These are phyloP conservation scores for Falco novaeseelandiae DNA, from an alignment of 2,797 vertebrate species.

Conservation along the genomic window DNA sequence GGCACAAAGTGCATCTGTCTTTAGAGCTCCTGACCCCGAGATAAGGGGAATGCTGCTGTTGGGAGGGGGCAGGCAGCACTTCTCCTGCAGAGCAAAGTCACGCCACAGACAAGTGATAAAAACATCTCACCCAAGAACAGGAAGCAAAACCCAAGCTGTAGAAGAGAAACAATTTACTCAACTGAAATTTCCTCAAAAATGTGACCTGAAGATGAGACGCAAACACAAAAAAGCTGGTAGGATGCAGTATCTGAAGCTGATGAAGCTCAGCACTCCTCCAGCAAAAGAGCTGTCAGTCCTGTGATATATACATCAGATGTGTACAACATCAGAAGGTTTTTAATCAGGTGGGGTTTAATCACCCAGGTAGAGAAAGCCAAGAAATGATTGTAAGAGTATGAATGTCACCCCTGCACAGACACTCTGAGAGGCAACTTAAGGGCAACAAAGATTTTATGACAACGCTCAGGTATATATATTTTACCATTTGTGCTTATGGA, in stretches of 20 bases:
- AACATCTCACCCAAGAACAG: not conserved
- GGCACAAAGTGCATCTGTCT: fast-evolving
- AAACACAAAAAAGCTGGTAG: not conserved
- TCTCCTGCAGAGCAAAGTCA: not conserved
- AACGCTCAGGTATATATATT: not conserved
- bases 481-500: not conserved
- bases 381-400: not conserved
- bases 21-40: not conserved
- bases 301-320: not conserved
- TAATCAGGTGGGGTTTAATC: not conserved
- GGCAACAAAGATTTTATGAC: not conserved
- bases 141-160: not conserved
- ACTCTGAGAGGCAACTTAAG: not conserved
- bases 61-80: not conserved
- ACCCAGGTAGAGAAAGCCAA: not conserved
- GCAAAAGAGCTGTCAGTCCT: not conserved
- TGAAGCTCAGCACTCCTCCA: not conserved
- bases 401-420: not conserved
- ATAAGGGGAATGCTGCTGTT: not conserved
- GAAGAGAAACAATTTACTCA: not conserved
- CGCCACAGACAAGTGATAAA: not conserved
- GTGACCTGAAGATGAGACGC: not conserved
- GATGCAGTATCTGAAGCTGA: not conserved
- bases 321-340: not conserved
- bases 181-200: not conserved